Evolutionary conservation across 2,797 vertebrate genomes (phyloP), one percentile per base, ranked within the genome.

Genomic region (Lacerta bilineata): DNA sequence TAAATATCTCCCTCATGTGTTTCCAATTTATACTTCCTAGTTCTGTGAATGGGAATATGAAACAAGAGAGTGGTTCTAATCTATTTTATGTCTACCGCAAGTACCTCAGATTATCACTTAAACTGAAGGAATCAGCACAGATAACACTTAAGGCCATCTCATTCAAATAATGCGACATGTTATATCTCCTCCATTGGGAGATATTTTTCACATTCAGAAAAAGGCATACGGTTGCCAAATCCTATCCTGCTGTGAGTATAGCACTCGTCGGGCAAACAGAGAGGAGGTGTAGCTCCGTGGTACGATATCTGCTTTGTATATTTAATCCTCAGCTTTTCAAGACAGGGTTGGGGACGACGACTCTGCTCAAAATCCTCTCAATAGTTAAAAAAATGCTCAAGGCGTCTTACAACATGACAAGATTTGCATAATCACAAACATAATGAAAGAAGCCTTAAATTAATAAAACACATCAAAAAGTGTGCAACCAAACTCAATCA

Each of bases 21-120:
- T 88, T 90, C 85, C 50, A 75, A 39, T 88, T 95, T 55, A 82
- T 61, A 84, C 61, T n/a, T 91, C 89, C 74, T 87, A 75, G n/a
- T 68, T 55, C 46, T 8, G 41, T 55, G 55, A 43, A 88, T 69
- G 1, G 1, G 9, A 87, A 85, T 88, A 76, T 85, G 90, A 69
- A 80, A 36, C 43, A 11, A 85, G 74, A 75, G 20, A 46, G 20
- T n/a, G 2, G 59, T 10, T 84, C 88, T 84, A 75, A 72, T 83
- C 18, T 85, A 15, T 55, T 0, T 92, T 87, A 80, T 0, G 55
- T 6, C 8, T 4, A 89, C 82, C 8, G 18, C 23, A 83, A 1
- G 18, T 88, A 59, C 25, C 41, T 87, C 33, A 81, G 20, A 10
- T 88, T 82, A 80, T 74, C 89, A 87, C 39, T 76, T 68, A 41